Percentiles rank a stretch among this genome's conserved stretches.
These are phyloP conservation scores for Vanessa tameamea DNA, from an alignment of 1,140 invertebrate genomes.

Conservation along the genomic window DNA sequence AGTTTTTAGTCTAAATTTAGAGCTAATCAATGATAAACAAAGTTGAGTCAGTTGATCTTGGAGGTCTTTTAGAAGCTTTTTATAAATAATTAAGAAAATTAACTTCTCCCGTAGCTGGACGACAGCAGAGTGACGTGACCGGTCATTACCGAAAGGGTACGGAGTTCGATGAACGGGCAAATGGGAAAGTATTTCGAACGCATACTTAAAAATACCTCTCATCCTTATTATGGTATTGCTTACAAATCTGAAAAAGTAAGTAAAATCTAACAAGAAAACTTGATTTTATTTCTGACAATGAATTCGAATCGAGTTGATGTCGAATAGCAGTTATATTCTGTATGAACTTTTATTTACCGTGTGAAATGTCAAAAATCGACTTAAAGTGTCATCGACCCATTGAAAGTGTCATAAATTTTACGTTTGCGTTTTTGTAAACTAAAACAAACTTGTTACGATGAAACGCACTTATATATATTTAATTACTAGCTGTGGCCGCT, in stretches of 20 bases:
- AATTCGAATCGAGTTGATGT: background rate
- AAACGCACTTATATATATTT: no score
- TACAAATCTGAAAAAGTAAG: background rate
- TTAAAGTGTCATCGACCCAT: background rate
- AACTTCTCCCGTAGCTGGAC: constrained; percentile 59
- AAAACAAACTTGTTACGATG: no score
- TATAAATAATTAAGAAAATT: constrained; percentile 68
- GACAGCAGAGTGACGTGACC: constrained; percentile 60
- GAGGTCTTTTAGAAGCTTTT: constrained; percentile 31
- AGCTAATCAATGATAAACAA: constrained; percentile 70
- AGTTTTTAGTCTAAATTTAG: background rate
- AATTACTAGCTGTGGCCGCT: no score
- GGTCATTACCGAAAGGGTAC: constrained; percentile 51
- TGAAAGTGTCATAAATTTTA: background rate
- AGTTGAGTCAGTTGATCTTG: constrained; percentile 33
- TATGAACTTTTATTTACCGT: no score
- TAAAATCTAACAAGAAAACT: background rate
- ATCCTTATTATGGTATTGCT: background rate
- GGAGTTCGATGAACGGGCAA: constrained; percentile 48
- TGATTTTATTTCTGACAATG: background rate
- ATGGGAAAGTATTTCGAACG: constrained; percentile 31
- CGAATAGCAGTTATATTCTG: background rate
- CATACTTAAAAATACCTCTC: background rate
- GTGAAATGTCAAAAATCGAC: no score
- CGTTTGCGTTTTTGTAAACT: no score